phyloP scores from a whole-genome alignment of 2,113 vertebrate species.

The Corythornis cristatus region DNA sequence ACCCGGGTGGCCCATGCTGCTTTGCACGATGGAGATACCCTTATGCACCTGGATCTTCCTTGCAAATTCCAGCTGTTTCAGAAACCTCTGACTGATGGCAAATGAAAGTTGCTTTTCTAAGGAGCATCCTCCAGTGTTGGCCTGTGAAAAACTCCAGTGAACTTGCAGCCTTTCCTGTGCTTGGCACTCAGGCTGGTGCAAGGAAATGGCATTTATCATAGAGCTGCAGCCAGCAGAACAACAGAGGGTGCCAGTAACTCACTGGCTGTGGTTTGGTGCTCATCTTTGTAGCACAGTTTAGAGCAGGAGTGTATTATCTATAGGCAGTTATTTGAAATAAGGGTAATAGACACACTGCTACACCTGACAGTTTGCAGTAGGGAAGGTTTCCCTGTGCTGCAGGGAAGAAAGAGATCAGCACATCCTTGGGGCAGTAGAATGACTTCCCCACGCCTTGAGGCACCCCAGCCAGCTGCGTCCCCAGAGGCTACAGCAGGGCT shows the following conservation, averaged over 20 bases:
- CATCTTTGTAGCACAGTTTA: accelerated
- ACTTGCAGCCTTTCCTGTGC: accelerated
- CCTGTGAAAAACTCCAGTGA: neutral
- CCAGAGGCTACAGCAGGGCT: neutral
- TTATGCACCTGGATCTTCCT: neutral
- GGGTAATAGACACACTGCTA: neutral
- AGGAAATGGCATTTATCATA: neutral
- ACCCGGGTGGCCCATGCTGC: neutral
- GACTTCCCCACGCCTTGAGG: accelerated
- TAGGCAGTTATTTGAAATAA: neutral
- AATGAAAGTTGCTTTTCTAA: neutral
- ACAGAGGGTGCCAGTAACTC: neutral
- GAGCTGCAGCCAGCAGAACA: neutral
- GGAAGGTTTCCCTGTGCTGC: neutral
- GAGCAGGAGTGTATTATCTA: neutral
- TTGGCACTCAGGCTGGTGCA: neutral
- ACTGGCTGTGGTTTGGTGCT: neutral
- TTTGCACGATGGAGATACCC: accelerated
- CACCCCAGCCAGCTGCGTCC: neutral
- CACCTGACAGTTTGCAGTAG: neutral
- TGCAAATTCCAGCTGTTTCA: neutral
- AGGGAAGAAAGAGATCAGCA: neutral
- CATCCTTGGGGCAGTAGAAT: neutral
- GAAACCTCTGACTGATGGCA: neutral
- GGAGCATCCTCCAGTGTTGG: neutral